Evolutionary conservation across 2,113 vertebrate species (phyloP), one percentile per base, ranked within the genome.

Genomic region (Panthera uncia): DNA sequence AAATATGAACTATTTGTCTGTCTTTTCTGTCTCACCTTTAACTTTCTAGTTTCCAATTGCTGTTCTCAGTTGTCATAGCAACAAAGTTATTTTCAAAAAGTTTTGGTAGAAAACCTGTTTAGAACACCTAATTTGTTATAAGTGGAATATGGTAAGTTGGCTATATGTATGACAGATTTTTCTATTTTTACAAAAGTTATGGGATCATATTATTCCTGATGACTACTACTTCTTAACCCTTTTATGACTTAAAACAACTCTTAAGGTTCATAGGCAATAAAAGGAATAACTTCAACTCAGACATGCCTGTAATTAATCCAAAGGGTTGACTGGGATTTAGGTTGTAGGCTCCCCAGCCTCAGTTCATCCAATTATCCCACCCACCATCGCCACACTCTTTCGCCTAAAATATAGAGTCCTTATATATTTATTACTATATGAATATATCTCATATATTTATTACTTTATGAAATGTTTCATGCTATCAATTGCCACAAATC

Each of bases 31-130:
- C 89, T 95, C 52, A 94, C 81, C 71, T 96, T 91, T 93, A 96
- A 74, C 89, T 33, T 41, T 89, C 45, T 63, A n/a, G 16, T 83
- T 95, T 97, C 41, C 85, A 78, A 76, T 78, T 93, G 86, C 89
- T 91, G 27, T 82, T 96, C 45, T 55, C 81, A 29, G 95, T 98
- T 98, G 95, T 29, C 91, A 97, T 97, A 88, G 92, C 69, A 98
- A 97, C 81, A 82, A 95, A 97, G 38, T 16, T 93, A 89, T 63
- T 92, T 93, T 89, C 91, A 96, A 87, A 92, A 96, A 93, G 50
- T 95, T 97, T 97, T 89, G 33, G 69, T 91, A 82, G 71, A 61
- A 97, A 97, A 97, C 14, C 41, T 95, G 61, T 83, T 95, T 63
- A 11, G 65, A 96, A 68, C 93, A 96, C 85, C 57, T 97, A 93